These are phyloP conservation scores for Catharus fuscescens DNA, from an alignment of 2,113 vertebrate genomes.

Conservation along the genomic window DNA sequence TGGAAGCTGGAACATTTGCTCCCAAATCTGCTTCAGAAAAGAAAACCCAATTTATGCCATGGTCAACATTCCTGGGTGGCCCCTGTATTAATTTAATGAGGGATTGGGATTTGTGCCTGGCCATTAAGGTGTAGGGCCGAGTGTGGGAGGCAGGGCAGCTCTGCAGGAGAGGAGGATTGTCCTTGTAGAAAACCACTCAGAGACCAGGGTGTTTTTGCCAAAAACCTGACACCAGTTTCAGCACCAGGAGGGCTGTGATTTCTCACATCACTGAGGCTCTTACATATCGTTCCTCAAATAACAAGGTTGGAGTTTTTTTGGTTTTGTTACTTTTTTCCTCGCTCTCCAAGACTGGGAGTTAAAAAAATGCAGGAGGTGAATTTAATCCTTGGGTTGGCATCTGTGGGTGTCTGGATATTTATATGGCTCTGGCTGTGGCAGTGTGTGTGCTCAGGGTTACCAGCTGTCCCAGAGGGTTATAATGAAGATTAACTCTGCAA, in stretches of 20 bases:
- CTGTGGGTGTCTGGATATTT: constrained; percentile 21
- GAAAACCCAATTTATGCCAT: not conserved
- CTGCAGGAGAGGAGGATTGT: not conserved
- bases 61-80: not conserved
- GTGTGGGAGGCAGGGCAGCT: not conserved
- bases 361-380: not conserved
- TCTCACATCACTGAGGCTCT: not conserved
- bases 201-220: not conserved
- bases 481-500: constrained; percentile 38
- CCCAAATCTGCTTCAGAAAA: not conserved
- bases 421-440: not conserved
- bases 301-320: not conserved
- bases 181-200: not conserved
- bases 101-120: not conserved
- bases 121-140: not conserved
- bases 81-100: not conserved
- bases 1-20: not conserved
- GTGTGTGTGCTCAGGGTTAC: constrained; percentile 14
- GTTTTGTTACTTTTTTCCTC: not conserved
- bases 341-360: not conserved
- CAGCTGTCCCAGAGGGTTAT: constrained; percentile 17
- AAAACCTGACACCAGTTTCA: not conserved
- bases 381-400: constrained; percentile 22
- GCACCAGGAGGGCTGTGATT: not conserved
- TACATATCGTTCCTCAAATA: not conserved